Percentiles rank a stretch among this genome's conserved stretches.
Conservation (phyloP, 2,797 vertebrate species). For the Xerus rutilus region DNA sequence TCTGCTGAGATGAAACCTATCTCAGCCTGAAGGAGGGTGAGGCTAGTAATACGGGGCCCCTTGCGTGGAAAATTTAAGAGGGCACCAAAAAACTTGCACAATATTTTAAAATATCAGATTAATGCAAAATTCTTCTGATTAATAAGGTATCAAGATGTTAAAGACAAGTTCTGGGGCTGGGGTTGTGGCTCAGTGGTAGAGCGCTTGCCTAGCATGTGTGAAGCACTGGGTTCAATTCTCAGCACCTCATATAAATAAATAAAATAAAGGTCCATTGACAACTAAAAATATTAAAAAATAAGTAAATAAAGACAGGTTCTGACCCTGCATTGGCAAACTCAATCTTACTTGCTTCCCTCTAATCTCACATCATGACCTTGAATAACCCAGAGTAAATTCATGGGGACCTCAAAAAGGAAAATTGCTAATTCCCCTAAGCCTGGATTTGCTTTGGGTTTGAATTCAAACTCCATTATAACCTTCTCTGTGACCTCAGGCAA, state of each 20-base stretch:
- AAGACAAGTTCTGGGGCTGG: neutral
- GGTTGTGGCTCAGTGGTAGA: too few species aligned
- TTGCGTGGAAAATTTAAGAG: neutral
- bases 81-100: neutral
- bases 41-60: neutral
- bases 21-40: neutral
- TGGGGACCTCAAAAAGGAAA: neutral
- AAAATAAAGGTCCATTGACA: too few species aligned
- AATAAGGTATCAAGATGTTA: neutral
- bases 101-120: neutral
- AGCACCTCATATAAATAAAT: too few species aligned
- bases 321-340: neutral
- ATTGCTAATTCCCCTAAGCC: neutral
- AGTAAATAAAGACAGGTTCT: neutral
- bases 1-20: neutral
- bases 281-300: too few species aligned
- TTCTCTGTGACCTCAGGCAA: constrained; percentile 9
- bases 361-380: neutral
- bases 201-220: too few species aligned
- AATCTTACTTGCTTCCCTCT: neutral
- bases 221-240: too few species aligned
- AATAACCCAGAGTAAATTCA: neutral
- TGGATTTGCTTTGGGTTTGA: neutral
- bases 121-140: neutral
- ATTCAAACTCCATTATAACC: neutral